Evolutionary conservation across 1,140 invertebrate genomes (phyloP).

Genomic region (Dreissena polymorpha): DNA sequence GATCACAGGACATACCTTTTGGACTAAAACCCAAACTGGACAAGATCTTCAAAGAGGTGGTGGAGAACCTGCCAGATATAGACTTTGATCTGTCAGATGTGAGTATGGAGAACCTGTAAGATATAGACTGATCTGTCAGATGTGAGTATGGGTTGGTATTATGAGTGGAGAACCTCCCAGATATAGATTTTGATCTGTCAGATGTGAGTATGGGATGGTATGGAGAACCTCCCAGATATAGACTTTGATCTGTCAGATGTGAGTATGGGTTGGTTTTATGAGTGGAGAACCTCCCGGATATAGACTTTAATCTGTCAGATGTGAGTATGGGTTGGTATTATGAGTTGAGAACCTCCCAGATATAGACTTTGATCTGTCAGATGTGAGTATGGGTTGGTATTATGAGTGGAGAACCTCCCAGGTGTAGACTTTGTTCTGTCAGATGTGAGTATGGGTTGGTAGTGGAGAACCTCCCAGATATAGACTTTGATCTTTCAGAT

Average conservation of each 20-base stretch:
- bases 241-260: constrained; percentile 74
- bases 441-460: no score
- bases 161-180: constrained; percentile 70
- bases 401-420: constrained; percentile 70
- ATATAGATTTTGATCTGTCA: constrained; percentile 72
- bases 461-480: constrained; percentile 68
- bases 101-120: constrained; percentile 70
- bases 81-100: constrained; percentile 75
- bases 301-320: constrained; percentile 74
- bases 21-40: constrained; percentile 71
- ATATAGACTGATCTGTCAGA: constrained; percentile 73
- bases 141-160: no score
- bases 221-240: constrained; percentile 70
- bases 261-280: no score
- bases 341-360: constrained; percentile 69
- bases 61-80: constrained; percentile 70
- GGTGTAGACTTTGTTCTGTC: constrained; percentile 72
- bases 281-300: constrained; percentile 69
- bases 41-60: constrained; percentile 72
- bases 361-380: constrained; percentile 73
- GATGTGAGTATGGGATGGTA: no score
- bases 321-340: no score
- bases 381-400: no score
- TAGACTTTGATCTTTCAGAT: constrained; percentile 74
- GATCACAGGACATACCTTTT: constrained; percentile 28